These are phyloP conservation scores for Homalodisca vitripennis DNA, from an alignment of 1,140 invertebrate genomes.

Conservation along the genomic window DNA sequence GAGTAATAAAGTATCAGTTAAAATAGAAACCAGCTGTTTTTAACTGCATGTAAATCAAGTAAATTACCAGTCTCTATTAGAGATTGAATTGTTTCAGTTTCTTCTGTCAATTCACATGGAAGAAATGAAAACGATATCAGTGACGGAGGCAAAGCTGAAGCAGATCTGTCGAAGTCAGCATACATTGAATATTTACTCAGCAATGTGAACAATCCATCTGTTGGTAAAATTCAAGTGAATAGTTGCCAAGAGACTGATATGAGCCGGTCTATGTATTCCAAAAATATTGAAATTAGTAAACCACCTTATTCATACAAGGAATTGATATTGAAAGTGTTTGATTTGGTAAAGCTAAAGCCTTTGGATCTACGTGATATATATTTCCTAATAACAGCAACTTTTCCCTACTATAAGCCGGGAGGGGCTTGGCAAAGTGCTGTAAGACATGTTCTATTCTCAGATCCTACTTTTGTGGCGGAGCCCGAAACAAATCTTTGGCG, in stretches of 20 bases:
- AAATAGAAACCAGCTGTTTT: too few species aligned
- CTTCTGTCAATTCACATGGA: background rate
- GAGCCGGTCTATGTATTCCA: background rate
- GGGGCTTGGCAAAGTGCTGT: constrained; percentile 1
- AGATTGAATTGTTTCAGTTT: constrained; percentile 10
- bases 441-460: background rate
- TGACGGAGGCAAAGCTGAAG: background rate
- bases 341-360: background rate
- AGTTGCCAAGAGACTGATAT: background rate
- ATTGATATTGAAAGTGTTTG: background rate
- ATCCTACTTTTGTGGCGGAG: background rate
- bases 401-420: constrained; percentile 6
- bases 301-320: constrained; percentile 15
- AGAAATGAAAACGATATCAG: background rate
- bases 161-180: background rate
- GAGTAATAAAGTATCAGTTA: too few species aligned
- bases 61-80: too few species aligned
- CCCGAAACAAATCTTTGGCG: constrained; percentile 1
- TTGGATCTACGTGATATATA: constrained; percentile 9
- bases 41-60: too few species aligned
- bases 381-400: background rate
- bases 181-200: too few species aligned
- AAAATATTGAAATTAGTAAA: background rate
- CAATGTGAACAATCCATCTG: too few species aligned
- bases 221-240: too few species aligned